Base-by-base conservation (phyloP, 2,888 invertebrate species). In the Oscheius onirici region DNA sequence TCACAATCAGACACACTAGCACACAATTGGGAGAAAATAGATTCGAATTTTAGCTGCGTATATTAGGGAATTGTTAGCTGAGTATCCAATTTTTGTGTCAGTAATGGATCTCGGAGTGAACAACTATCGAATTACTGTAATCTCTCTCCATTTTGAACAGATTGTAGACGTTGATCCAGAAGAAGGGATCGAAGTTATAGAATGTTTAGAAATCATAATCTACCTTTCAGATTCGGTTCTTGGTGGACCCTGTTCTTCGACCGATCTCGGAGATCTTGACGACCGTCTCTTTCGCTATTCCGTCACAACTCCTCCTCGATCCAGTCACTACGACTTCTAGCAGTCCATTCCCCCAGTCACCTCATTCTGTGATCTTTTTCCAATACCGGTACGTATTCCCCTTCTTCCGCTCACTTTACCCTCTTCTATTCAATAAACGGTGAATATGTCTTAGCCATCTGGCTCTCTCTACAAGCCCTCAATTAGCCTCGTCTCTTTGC, bases 191-290 rank as follows among this genome's bases (percentile, higher is more conserved):
- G n/a, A n/a, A n/a, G n/a, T n/a, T n/a, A n/a, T n/a, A n/a, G n/a
- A n/a, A n/a, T n/a, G n/a, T n/a, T n/a, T n/a, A n/a, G n/a, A n/a
- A n/a, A 6, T 34, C 0, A 34, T 34, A 8, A 6, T 8, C 8
- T 34, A 34, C 3, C 3, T 6, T 55, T 24, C 41, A 71, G 60
- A 52, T 49, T 72, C 72, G 2, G 68, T 72, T 44, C 49, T 75
- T 24, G 75, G 74, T 10, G 75, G 75, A 6, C 73, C 75, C 0
- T 72, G 73, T 13, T 75, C 78, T 26, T 57, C 68, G 15, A 61
- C 76, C 1, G 74, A 76, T 24, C 69, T 81, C 61, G 74, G 74
- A 13, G 81, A 81, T 57, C 51, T 79, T 24, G 77, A 73, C 26
- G 77, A 78, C 26, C 79, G 78, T 10, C 57, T 75, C 11, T 69